Evolutionary conservation across 2,113 vertebrate genomes (phyloP), one percentile per base, ranked within the genome.

Genomic region (Ictalurus furcatus): DNA sequence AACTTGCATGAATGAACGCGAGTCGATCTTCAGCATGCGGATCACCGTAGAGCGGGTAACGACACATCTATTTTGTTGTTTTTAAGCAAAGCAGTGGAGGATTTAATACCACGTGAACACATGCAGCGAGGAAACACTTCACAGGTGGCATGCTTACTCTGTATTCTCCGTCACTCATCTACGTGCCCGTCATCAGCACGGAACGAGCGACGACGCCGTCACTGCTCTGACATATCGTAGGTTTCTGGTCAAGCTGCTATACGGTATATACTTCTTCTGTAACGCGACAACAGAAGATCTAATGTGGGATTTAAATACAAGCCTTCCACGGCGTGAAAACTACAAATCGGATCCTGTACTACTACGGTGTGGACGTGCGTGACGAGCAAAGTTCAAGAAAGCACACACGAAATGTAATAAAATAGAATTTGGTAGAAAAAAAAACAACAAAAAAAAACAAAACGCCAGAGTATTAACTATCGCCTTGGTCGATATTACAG

Each of bases 111-210:
- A 90, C 85, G 16, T 7, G 44, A 59, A 73, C 37, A 84, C 88
- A 91, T 89, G 88, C 90, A 84, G 74, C 63, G 85, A 65, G 34
- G 30, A 89, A 28, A 84, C 30, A 87, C 76, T 80, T 87, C 90
- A 87, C 90, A 19, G 28, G 54, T 44, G 71, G 7, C 88, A 81
- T 90, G 85, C 81, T 52, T 11, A 69, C 79, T 21, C 14, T 63
- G 14, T n/a, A 30, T n/a, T 82, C 79, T 30, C 65, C 30, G 25
- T 73, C 1, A 71, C 5, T 40, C 1, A 19, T 30, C 25, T 28
- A 16, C 59, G 54, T 1, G 4, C 71, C 84, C 82, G 11, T 21
- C 34, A 59, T 87, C 83, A 30, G 30, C 16, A 34, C 83, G 48
- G 37, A 71, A 59, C 9, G 48, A 52, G 13, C 14, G 16, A 40